Conservation (phyloP, 2,113 vertebrate genomes). For the Egretta garzetta region DNA sequence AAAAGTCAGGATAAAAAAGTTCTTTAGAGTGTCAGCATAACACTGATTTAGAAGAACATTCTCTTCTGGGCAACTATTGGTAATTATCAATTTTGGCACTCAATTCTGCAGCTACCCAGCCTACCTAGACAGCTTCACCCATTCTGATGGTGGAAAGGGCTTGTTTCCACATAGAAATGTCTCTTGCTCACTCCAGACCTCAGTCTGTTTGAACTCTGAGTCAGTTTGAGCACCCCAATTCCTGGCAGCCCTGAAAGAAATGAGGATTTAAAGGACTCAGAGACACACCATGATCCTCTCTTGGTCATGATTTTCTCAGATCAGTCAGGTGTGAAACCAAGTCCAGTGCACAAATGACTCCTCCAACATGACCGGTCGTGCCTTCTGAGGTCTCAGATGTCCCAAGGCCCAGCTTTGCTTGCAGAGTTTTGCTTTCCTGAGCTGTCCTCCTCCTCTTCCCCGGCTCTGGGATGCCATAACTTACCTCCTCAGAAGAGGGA, state of each 20-base stretch:
- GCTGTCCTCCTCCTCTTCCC: not conserved
- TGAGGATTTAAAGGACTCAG: not conserved
- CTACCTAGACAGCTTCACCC: not conserved
- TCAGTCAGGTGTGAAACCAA: not conserved
- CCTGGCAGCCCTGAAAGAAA: not conserved
- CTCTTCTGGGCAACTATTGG: not conserved
- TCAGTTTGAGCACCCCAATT: fast-evolving
- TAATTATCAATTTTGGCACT: not conserved
- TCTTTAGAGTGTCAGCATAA: not conserved
- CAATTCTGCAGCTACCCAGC: not conserved
- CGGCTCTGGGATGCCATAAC: not conserved
- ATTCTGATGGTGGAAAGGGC: not conserved
- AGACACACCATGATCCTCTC: not conserved
- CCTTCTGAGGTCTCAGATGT: not conserved
- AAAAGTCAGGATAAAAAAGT: not conserved
- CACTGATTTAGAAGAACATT: not conserved
- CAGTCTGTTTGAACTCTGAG: not conserved
- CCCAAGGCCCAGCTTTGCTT: not conserved
- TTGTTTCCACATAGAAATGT: not conserved
- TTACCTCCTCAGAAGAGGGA: not conserved
- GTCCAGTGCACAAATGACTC: not conserved
- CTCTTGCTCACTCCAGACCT: not conserved
- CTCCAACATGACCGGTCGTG: fast-evolving
- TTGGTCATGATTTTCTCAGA: not conserved
- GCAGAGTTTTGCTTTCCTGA: fast-evolving